phyloP scores from a whole-genome alignment of 2,888 invertebrate genomes.

The Leistus spinibarbis region DNA sequence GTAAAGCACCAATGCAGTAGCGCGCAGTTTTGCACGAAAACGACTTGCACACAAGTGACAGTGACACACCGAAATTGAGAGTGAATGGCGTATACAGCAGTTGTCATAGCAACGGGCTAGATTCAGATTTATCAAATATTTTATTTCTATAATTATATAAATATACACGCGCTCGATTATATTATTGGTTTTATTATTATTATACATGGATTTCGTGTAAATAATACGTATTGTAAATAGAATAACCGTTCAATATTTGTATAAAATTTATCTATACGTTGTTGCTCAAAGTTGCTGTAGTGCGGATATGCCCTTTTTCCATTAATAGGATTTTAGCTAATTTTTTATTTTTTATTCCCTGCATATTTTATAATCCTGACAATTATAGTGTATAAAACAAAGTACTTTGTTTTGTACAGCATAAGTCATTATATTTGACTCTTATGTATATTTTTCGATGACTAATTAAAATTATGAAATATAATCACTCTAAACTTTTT shows the following conservation, averaged over 20 bases:
- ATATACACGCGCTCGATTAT: not conserved
- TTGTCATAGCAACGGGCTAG: not conserved
- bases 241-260: not conserved
- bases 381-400: too few species aligned
- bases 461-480: too few species aligned
- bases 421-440: too few species aligned
- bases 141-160: not conserved
- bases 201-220: not conserved
- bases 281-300: not conserved
- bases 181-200: not conserved
- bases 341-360: too few species aligned
- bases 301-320: not conserved
- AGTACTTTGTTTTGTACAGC: too few species aligned
- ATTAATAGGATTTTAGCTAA: not conserved
- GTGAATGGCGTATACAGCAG: not conserved
- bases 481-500: too few species aligned
- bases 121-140: not conserved
- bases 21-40: not conserved
- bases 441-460: too few species aligned
- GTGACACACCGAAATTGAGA: not conserved
- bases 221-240: not conserved
- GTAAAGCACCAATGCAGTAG: not conserved
- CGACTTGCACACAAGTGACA: not conserved
- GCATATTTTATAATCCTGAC: too few species aligned
- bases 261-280: not conserved